A percentile compares a stretch with the other conserved stretches of the same genome.
Evolutionary conservation across 2,113 vertebrate genomes (phyloP).

Genomic region (Triplophysa siluroides): DNA sequence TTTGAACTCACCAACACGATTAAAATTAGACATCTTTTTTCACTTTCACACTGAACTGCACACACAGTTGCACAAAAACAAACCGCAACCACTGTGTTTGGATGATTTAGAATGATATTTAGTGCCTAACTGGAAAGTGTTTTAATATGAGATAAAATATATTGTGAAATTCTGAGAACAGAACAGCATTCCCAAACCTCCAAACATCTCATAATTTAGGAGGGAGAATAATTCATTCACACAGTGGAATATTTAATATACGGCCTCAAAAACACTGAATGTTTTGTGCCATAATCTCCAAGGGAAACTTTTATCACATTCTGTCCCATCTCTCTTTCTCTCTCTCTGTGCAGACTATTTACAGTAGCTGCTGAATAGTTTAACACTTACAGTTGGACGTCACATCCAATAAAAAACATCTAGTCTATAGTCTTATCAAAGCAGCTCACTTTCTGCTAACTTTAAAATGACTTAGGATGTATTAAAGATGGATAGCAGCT

Average conservation of each 20-base stretch:
- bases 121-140: conserved; percentile 12
- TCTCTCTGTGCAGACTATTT: background rate
- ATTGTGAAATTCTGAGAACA: conserved; percentile 41
- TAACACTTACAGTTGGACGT: background rate
- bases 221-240: conserved; percentile 5
- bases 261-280: background rate
- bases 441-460: background rate
- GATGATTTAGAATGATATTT: conserved; percentile 41
- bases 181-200: conserved; percentile 20
- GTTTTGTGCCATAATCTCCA: background rate
- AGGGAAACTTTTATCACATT: background rate
- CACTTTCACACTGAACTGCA: conserved; percentile 34
- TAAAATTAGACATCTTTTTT: conserved; percentile 22
- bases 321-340: background rate
- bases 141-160: conserved; percentile 42
- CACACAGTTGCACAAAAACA: conserved; percentile 33
- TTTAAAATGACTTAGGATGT: background rate
- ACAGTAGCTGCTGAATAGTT: background rate
- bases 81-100: conserved; percentile 14
- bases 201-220: conserved; percentile 30
- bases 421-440: background rate
- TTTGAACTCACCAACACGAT: conserved; percentile 26
- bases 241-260: background rate
- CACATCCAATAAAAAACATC: background rate
- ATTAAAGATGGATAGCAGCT: conserved; percentile 5